Evolutionary conservation across 2,797 vertebrate genomes (phyloP).

Genomic region (Bryconaethiops microstoma): DNA sequence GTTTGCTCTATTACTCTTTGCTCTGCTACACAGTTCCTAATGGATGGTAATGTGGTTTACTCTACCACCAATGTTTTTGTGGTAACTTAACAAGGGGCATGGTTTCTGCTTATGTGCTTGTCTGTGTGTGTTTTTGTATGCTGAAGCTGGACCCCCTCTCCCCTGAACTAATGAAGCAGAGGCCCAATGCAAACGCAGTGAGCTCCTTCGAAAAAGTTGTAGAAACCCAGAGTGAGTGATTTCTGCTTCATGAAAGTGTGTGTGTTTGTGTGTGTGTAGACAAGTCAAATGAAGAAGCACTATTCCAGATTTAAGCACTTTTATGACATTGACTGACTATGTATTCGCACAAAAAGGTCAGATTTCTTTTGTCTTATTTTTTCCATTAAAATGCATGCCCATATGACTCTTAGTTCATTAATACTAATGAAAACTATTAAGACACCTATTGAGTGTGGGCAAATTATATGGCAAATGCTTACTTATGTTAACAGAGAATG

Average conservation of each 20-base stretch:
- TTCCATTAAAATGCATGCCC: no score
- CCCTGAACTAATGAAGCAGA: conserved; percentile 39
- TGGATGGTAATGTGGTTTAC: not conserved
- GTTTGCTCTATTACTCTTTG: not conserved
- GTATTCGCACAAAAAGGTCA: no score
- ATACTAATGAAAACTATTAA: no score
- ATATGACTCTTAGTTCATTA: no score
- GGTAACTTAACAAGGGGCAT: not conserved
- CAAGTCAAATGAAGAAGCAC: no score
- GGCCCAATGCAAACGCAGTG: conserved; percentile 45
- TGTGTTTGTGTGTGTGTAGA: no score
- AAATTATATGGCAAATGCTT: no score
- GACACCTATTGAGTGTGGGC: no score
- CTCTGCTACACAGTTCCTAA: not conserved
- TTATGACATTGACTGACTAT: no score
- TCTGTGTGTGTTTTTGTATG: conserved; percentile 30
- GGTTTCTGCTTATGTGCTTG: not conserved
- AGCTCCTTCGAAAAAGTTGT: conserved; percentile 37
- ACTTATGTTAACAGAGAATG: no score
- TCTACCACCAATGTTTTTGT: not conserved
- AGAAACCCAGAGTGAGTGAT: conserved; percentile 42
- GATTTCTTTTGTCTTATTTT: no score
- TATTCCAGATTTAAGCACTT: no score
- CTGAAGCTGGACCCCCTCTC: conserved; percentile 36
- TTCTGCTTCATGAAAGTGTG: not conserved